Base-by-base conservation (phyloP, 1,140 invertebrate genomes). In the Varroa destructor region DNA sequence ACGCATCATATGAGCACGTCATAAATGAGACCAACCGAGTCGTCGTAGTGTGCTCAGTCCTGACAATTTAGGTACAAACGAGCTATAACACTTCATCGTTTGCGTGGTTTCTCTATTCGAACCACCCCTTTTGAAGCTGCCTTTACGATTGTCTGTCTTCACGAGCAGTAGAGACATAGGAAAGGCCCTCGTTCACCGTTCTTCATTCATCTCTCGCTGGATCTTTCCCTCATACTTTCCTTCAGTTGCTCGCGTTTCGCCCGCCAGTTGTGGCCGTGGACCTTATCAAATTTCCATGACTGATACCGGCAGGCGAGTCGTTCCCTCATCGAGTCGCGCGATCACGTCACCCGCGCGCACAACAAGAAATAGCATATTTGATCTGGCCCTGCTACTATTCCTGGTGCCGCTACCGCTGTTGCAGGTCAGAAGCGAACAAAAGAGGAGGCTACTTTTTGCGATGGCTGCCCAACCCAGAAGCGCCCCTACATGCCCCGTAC, bases 281-380 rank as follows among this genome's bases (percentile, higher is more conserved):
- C 61, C 61, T 67, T 67, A 67, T 67, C 61, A 67, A 67, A 67
- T 67, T 67, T 67, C 61, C 61, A 40, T 67, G 61, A 67, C 61
- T 67, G 61, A 67, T 67, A 67, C 61, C 61, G 40, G 40, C 40
- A 37, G 25, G 57, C 46, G 61, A 67, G 40, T 67, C 61, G 46
- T 51, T 51, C 46, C 46, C 46, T 51, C 46, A 51, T 51, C 46
- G 46, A 3, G 46, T 51, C 46, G 46, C 61, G 61, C 46, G 61
- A 67, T 67, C 61, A 67, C 61, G 61, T 67, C 61, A 67, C 61
- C 61, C 61, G 46, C 46, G 25, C 25, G 46, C 46, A 67, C 61
- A 67, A 67, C 61, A 67, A 67, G 61, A 10, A 67, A 67, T 67
- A 67, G 61, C 61, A 67, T 67, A 67, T 67, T 67, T 67, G 61